Conservation (phyloP, 2,888 invertebrate species). For the Stenichneumon culpator region DNA sequence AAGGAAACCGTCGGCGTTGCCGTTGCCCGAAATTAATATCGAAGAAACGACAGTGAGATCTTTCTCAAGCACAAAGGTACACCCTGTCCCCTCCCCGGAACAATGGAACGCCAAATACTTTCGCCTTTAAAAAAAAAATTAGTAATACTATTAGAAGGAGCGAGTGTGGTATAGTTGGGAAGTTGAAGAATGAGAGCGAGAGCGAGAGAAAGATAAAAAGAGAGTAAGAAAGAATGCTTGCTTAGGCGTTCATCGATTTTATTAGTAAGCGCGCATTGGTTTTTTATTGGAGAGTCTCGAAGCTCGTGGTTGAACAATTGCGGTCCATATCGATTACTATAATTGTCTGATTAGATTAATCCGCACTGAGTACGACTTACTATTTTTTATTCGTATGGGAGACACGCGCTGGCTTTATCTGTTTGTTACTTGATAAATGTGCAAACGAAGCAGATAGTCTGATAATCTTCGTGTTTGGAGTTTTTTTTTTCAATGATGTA, state of each 20-base stretch:
- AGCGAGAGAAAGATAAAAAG: conserved; percentile 40
- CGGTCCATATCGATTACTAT: conserved; percentile 46
- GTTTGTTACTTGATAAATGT: conserved; percentile 31
- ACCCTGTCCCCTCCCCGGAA: conserved; percentile 45
- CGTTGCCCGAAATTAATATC: conserved; percentile 7
- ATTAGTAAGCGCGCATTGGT: conserved; percentile 18
- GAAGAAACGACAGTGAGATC: conserved; percentile 17
- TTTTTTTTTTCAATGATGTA: conserved; percentile 73
- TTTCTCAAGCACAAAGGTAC: conserved; percentile 61
- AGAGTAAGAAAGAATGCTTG: conserved; percentile 46
- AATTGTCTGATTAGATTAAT: conserved; percentile 49
- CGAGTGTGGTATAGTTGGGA: conserved; percentile 3
- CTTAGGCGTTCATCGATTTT: conserved; percentile 49
- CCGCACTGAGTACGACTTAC: conserved; percentile 50
- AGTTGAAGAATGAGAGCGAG: conserved; percentile 26
- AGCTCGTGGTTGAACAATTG: not conserved
- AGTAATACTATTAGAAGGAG: conserved; percentile 17
- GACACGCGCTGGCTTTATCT: conserved; percentile 18
- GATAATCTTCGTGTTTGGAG: conserved; percentile 72
- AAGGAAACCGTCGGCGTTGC: not conserved
- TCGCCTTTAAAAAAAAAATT: conserved; percentile 50
- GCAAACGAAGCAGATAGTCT: conserved; percentile 53
- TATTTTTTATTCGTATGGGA: conserved; percentile 34
- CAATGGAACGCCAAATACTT: conserved; percentile 62
- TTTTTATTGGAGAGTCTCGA: conserved; percentile 12